Base-by-base conservation (phyloP, 2,113 vertebrate species). In the Oreochromis aureus region DNA sequence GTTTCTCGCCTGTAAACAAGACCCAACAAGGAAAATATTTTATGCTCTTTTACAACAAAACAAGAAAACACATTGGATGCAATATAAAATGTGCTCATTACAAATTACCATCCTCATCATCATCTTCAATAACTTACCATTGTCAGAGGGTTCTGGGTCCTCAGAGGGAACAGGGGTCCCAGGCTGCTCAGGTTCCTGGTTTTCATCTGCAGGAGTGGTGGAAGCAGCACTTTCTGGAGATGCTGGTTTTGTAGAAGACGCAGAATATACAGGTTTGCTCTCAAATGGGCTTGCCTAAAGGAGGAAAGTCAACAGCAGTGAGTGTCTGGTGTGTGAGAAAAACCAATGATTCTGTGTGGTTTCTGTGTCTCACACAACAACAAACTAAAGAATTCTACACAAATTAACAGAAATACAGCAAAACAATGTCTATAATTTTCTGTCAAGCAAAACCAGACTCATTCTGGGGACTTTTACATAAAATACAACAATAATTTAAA, bases 151-250 rank as follows among this genome's bases (percentile, higher is more conserved):
- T 90, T 99, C 98, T 0, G 97, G 94, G 15, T 99, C 98, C 18
- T 98, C 97, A 1, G 96, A 93, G 0, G 98, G 98, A 1, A 99
- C 97, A 0, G 98, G 98, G 0, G 98, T 99, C 0, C 98, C 97
- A 0, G 98, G 98, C 12, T 97, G 96, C 10, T 99, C 98, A 3
- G 93, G 86, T 5, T 99, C 98, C 94, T 96, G 94, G 6, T 95
- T 90, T 58, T 99, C 98, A 2, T 96, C 93, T 1, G 95, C 79
- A 0, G 95, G 81, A 0, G 94, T 73, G 0, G 93, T 82, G 1
- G 94, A 94, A 18, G 91, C 79, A n/a, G 92, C 24, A 1, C 95
- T 89, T 53, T 99, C 98, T 3, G 98, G 98, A 11, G 98, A 99
- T 1, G 97, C 96, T 0, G 98, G 97, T 87, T 98, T 99, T 76